A percentile compares a stretch with the other conserved stretches of the same genome.
These are phyloP conservation scores for Halichoeres trimaculatus DNA, from an alignment of 2,113 vertebrate genomes.

Conservation along the genomic window DNA sequence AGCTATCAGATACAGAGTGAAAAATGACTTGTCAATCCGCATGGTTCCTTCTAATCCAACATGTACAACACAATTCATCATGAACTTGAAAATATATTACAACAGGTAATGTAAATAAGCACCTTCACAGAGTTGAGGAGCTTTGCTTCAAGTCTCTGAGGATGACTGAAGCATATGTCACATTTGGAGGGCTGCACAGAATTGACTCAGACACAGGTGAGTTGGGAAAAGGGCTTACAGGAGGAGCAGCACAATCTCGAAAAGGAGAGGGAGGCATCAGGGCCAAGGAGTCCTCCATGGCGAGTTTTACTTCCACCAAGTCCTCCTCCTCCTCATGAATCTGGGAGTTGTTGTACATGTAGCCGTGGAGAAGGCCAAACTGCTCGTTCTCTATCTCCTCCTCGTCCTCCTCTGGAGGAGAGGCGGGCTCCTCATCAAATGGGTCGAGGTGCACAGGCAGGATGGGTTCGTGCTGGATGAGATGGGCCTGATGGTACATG, in stretches of 20 bases:
- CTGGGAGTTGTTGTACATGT: slow-evolving; percentile 87
- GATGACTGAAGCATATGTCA: slow-evolving; percentile 91
- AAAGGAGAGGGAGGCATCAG: slow-evolving; percentile 96
- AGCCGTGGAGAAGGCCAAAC: slow-evolving; percentile 91
- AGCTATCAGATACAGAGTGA: slow-evolving; percentile 40
- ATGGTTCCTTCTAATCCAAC: slow-evolving; percentile 14
- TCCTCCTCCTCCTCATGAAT: slow-evolving; percentile 86
- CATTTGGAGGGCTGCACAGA: slow-evolving; percentile 88
- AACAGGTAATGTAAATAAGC: neutral
- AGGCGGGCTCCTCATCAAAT: slow-evolving; percentile 83
- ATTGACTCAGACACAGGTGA: slow-evolving; percentile 94
- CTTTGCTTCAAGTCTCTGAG: slow-evolving; percentile 94
- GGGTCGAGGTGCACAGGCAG: slow-evolving; percentile 81
- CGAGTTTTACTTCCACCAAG: slow-evolving; percentile 82
- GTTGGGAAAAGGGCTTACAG: slow-evolving; percentile 87
- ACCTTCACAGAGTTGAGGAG: slow-evolving; percentile 93
- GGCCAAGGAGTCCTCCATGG: slow-evolving; percentile 87
- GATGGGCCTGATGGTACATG: slow-evolving; percentile 78
- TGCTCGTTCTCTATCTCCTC: slow-evolving; percentile 85
- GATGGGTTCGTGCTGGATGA: slow-evolving; percentile 80
- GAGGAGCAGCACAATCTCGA: slow-evolving; percentile 88
- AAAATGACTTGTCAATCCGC: slow-evolving; percentile 36
- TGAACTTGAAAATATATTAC: slow-evolving; percentile 38
- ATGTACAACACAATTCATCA: slow-evolving; percentile 34
- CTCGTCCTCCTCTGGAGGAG: slow-evolving; percentile 75